phyloP scores from a whole-genome alignment of 2,888 invertebrate species.

The Tetragonula carbonaria region DNA sequence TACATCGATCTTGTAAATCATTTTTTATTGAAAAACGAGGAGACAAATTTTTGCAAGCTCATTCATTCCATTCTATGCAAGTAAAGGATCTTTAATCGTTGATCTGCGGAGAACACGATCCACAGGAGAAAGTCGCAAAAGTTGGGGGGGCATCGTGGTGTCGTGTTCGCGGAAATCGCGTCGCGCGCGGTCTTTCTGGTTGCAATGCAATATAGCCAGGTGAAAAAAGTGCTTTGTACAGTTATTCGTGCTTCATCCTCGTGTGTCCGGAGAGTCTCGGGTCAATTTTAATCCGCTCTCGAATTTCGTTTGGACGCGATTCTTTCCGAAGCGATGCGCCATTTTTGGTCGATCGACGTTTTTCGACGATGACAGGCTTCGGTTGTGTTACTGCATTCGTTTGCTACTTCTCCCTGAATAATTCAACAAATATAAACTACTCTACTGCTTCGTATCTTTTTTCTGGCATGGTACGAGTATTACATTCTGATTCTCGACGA shows the following conservation, averaged over 20 bases:
- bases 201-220: conserved; percentile 36
- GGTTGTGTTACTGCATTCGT: not conserved
- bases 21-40: too few relatives aligned
- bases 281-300: not conserved
- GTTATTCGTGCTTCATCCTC: conserved; percentile 12
- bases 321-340: not conserved
- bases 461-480: too few relatives aligned
- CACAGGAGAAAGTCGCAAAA: conserved; percentile 40
- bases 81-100: not conserved
- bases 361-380: not conserved
- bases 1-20: too few relatives aligned
- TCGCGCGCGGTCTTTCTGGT: conserved; percentile 30
- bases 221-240: conserved; percentile 24
- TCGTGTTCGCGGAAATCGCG: conserved; percentile 49
- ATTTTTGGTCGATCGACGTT: not conserved
- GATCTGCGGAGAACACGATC: not conserved
- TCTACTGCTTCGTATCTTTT: too few relatives aligned
- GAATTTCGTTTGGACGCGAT: not conserved
- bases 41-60: not conserved
- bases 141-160: not conserved
- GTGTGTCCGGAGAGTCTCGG: not conserved
- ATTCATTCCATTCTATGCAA: not conserved
- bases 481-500: too few relatives aligned
- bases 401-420: too few relatives aligned
- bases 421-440: too few relatives aligned